Evolutionary conservation across 1,140 invertebrate species (phyloP).

Genomic region (Phortica variegata): DNA sequence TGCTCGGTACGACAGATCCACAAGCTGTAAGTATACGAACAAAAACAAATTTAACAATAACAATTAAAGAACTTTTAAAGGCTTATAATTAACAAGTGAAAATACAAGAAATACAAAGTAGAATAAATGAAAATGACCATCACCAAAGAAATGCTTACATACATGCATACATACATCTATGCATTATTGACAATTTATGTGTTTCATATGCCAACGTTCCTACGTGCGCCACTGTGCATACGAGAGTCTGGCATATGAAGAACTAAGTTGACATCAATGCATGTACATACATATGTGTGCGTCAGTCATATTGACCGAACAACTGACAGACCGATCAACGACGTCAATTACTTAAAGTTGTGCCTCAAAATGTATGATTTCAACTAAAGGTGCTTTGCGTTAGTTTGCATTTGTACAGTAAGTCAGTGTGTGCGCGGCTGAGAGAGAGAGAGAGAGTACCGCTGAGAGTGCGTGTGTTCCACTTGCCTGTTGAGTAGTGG

Average conservation of each 20-base stretch:
- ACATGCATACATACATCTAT: neutral
- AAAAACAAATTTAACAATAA: no score
- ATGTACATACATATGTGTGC: no score
- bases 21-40: constrained; percentile 59
- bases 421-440: constrained; percentile 7
- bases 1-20: constrained; percentile 61
- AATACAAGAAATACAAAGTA: neutral
- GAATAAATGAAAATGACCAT: neutral
- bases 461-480: no score
- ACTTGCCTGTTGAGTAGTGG: constrained; percentile 71
- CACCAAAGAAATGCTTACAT: neutral
- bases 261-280: neutral
- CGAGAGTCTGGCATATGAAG: neutral
- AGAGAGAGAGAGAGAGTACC: constrained; percentile 7
- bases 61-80: no score
- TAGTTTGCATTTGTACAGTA: neutral
- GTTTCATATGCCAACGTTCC: neutral
- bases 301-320: no score
- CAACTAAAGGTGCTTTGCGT: neutral
- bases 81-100: no score
- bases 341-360: constrained; percentile 4
- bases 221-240: neutral
- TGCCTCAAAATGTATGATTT: constrained; percentile 10
- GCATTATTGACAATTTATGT: no score
- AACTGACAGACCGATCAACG: neutral